Percentiles rank a stretch among this genome's conserved stretches.
These are phyloP conservation scores for Acridotheres tristis DNA, from an alignment of 2,797 vertebrate genomes.

Conservation along the genomic window DNA sequence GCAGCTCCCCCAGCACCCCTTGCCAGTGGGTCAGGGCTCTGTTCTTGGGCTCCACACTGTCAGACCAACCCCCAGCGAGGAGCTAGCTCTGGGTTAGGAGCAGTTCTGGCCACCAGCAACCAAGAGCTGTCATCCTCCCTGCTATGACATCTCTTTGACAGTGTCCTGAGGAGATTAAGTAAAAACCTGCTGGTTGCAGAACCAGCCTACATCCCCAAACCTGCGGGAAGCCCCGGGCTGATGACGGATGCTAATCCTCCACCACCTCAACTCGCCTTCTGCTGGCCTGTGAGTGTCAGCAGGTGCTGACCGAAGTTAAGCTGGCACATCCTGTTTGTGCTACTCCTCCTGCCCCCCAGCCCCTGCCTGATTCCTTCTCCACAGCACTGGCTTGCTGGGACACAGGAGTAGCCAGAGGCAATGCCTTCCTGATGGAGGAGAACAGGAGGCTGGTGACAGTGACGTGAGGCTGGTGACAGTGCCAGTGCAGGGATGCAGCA, in stretches of 20 bases:
- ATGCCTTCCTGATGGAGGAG: background rate
- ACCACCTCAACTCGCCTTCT: background rate
- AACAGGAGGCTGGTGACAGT: background rate
- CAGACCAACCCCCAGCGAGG: accelerated
- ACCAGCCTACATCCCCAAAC: background rate
- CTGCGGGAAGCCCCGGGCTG: background rate
- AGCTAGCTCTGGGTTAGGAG: background rate
- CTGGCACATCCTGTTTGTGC: slow-evolving; percentile 15
- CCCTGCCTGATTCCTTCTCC: background rate
- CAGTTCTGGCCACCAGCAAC: background rate
- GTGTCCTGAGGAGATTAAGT: accelerated
- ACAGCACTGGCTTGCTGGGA: accelerated
- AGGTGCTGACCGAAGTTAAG: slow-evolving; percentile 8
- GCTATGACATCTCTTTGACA: background rate
- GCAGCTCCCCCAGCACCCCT: background rate
- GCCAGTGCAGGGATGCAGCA: background rate
- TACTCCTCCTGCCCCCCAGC: background rate
- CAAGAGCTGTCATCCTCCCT: background rate
- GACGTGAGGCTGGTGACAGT: background rate
- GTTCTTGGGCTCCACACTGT: background rate
- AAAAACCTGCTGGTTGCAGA: background rate
- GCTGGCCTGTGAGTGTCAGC: background rate
- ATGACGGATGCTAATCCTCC: background rate
- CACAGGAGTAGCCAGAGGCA: background rate
- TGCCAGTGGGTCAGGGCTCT: background rate